Conservation (phyloP, 2,888 invertebrate genomes). For the Eudemis profundana region DNA sequence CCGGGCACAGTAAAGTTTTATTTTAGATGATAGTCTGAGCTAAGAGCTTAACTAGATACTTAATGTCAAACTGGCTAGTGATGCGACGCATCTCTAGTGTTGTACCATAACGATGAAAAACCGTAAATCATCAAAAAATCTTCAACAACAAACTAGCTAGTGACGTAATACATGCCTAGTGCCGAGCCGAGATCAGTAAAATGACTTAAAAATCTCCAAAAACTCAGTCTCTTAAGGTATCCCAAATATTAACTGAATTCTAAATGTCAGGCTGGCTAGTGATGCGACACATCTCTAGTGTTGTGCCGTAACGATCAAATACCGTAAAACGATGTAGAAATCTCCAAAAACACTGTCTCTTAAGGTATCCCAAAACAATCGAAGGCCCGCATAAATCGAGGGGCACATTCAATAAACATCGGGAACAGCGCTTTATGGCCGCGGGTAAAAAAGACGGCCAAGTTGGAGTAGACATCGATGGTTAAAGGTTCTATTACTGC, state of each 20-base stretch:
- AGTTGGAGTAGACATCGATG: neutral
- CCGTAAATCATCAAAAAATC: too few relatives aligned
- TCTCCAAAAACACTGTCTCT: conserved; percentile 22
- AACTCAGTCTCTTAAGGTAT: too few relatives aligned
- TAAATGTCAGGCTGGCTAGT: neutral
- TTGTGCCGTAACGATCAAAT: neutral
- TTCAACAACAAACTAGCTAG: too few relatives aligned
- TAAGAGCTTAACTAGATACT: conserved; percentile 8
- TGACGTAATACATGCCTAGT: too few relatives aligned
- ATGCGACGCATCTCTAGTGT: neutral
- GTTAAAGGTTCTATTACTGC: neutral
- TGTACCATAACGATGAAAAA: neutral
- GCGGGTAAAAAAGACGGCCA: conserved; percentile 34
- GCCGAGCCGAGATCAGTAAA: too few relatives aligned
- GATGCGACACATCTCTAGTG: neutral
- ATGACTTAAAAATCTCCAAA: too few relatives aligned
- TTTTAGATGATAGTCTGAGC: conserved; percentile 6
- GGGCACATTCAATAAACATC: conserved; percentile 43
- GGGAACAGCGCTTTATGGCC: conserved; percentile 36
- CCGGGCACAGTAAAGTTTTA: conserved; percentile 13
- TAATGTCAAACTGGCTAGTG: conserved; percentile 11
- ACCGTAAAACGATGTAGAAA: conserved; percentile 2
- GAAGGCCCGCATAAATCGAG: conserved; percentile 40
- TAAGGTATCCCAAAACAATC: conserved; percentile 28
- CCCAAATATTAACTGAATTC: too few relatives aligned